Evolutionary conservation across 2,888 invertebrate species (phyloP).

Genomic region (Sphaerophoria taeniata): DNA sequence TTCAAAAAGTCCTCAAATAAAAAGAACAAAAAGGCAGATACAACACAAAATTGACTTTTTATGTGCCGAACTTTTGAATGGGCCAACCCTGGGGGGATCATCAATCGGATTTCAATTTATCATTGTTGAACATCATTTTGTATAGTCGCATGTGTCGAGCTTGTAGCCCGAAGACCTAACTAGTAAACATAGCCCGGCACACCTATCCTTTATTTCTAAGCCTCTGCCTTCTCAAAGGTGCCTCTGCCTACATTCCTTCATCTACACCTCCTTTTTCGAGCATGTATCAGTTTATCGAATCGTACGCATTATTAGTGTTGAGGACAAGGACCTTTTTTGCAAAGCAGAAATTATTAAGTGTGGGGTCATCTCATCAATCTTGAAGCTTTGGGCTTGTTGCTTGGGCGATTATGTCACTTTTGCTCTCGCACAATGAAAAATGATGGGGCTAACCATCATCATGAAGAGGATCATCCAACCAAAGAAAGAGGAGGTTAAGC

Average conservation of each 20-base stretch:
- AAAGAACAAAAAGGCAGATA: neutral
- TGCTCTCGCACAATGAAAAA: constrained; percentile 6
- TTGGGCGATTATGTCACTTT: constrained; percentile 29
- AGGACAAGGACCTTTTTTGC: constrained; percentile 29
- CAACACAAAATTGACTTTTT: constrained; percentile 61
- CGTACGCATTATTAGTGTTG: constrained; percentile 52
- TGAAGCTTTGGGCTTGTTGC: constrained; percentile 30
- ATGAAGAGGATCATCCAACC: neutral
- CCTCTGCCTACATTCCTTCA: neutral
- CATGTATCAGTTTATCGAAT: constrained; percentile 50
- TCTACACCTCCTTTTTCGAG: neutral
- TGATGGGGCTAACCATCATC: constrained; percentile 22
- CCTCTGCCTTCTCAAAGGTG: neutral
- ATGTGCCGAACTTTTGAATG: constrained; percentile 64
- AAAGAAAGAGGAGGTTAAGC: neutral
- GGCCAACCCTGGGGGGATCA: constrained; percentile 56
- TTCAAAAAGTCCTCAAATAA: neutral
- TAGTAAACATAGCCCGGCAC: neutral
- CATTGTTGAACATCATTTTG: constrained; percentile 34
- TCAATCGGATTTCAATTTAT: constrained; percentile 74
- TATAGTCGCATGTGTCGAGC: constrained; percentile 30
- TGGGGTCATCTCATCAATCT: constrained; percentile 49
- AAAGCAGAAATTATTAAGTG: constrained; percentile 12
- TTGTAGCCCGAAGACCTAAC: constrained; percentile 1
- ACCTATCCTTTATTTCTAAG: neutral